Percentiles rank a stretch among this genome's conserved stretches.
Conservation (phyloP, 2,797 vertebrate genomes). For the Malacoraja senta region DNA sequence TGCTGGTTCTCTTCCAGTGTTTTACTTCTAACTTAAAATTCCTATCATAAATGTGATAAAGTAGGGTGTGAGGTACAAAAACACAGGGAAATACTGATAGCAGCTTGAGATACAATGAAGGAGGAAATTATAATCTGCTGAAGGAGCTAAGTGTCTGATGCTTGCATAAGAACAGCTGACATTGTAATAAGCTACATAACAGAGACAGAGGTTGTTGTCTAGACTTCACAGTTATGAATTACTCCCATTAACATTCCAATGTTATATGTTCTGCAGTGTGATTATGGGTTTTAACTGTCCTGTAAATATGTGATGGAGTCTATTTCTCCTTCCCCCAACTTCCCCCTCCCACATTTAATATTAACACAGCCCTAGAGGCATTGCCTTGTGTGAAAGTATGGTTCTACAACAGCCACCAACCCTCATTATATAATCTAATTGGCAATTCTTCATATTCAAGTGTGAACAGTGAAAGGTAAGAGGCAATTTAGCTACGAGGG, state of each 20-base stretch:
- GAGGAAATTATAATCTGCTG: background rate
- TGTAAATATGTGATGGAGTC: background rate
- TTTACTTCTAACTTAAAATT: background rate
- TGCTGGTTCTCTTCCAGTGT: background rate
- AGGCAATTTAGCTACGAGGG: background rate
- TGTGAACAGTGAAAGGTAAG: background rate
- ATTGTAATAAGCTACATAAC: background rate
- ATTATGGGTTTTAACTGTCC: background rate
- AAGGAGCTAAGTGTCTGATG: background rate
- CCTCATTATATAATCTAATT: background rate
- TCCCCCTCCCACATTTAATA: background rate
- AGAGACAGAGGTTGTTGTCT: constrained; percentile 20
- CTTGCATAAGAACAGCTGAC: background rate
- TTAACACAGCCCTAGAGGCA: background rate
- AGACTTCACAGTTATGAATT: constrained; percentile 10
- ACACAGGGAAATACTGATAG: background rate
- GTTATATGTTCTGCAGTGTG: background rate
- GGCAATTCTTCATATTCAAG: background rate
- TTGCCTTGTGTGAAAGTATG: background rate
- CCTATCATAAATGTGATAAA: background rate
- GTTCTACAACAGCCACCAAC: background rate
- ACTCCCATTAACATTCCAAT: constrained; percentile 29
- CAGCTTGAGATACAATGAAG: background rate
- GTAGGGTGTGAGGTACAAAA: background rate
- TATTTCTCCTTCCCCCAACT: background rate